Conservation (phyloP, 2,113 vertebrate genomes). For the Hemiprocne comata region DNA sequence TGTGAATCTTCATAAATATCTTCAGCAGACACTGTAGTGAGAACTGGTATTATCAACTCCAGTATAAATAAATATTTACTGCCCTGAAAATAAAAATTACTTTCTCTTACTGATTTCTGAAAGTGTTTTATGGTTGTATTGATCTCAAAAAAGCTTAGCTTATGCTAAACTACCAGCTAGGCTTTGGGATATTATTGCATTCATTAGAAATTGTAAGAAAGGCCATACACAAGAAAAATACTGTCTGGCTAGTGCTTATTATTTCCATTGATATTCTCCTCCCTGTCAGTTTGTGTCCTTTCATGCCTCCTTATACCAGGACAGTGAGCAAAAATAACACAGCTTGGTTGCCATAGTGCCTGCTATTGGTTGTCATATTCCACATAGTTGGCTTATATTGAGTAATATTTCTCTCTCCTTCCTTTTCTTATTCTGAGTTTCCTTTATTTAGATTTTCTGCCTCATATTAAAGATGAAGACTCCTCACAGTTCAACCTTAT, state of each 20-base stretch:
- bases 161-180: background rate
- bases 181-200: background rate
- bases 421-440: background rate
- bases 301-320: background rate
- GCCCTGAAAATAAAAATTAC: background rate
- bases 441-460: background rate
- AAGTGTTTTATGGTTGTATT: background rate
- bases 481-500: background rate
- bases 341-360: background rate
- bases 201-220: constrained; percentile 3
- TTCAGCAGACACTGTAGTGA: background rate
- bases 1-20: background rate
- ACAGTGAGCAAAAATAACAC: background rate
- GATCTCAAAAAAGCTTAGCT: background rate
- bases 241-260: background rate
- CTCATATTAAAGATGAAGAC: background rate
- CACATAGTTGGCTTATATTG: background rate
- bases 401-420: background rate
- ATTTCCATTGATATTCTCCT: background rate
- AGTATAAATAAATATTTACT: background rate
- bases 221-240: background rate
- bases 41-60: background rate
- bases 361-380: background rate
- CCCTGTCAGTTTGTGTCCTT: background rate
- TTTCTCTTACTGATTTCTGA: background rate